These are phyloP conservation scores for Choloepus hoffmanni DNA, from an alignment of 2,113 vertebrate genomes.

Conservation along the genomic window DNA sequence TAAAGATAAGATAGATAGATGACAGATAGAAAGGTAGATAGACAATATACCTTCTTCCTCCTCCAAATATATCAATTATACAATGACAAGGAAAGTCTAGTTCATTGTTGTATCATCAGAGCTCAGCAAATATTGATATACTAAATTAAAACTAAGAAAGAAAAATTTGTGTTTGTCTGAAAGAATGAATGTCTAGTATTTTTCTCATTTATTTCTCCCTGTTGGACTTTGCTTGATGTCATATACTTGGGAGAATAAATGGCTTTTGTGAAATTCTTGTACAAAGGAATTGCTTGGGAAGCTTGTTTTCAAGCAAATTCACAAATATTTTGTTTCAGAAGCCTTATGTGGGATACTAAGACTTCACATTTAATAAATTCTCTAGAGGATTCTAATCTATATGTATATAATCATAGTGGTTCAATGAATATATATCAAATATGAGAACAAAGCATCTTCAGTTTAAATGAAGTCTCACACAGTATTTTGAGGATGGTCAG, in stretches of 20 bases:
- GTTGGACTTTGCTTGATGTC: fast-evolving
- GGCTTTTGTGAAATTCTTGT: background rate
- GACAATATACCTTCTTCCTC: no score
- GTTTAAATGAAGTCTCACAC: background rate
- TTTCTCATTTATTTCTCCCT: background rate
- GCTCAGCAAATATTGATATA: no score
- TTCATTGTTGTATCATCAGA: no score
- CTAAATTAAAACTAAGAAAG: background rate
- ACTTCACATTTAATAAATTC: background rate
- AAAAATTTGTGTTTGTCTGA: background rate
- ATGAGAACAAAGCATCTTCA: background rate
- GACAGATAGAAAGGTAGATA: background rate
- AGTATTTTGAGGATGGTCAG: background rate
- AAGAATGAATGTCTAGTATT: background rate
- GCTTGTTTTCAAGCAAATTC: background rate
- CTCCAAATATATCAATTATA: no score
- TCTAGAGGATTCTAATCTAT: background rate
- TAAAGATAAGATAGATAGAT: no score
- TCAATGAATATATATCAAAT: background rate
- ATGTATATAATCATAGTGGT: fast-evolving
- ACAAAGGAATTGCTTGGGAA: background rate
- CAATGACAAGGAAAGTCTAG: no score
- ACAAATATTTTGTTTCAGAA: background rate
- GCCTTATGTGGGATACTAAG: background rate
- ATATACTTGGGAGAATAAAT: background rate